A percentile compares a stretch with the other conserved stretches of the same genome.
Evolutionary conservation across 2,797 vertebrate species (phyloP).

Genomic region (Acipenser transmontanus): DNA sequence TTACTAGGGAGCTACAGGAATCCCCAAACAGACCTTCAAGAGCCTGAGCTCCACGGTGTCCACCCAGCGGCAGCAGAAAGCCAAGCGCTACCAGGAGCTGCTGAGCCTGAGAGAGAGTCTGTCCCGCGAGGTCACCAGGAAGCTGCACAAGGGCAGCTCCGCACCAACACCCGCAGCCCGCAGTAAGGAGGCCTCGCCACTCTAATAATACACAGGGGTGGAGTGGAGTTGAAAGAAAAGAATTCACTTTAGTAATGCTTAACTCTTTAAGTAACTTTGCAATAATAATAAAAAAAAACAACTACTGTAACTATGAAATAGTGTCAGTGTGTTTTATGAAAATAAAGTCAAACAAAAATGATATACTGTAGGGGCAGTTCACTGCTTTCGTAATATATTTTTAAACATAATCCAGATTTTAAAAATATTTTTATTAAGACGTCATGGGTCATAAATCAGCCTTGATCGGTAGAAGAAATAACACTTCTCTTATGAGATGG

Average conservation of each 20-base stretch:
- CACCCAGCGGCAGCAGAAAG: slow-evolving; percentile 41
- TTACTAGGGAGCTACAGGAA: slow-evolving; percentile 46
- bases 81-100: slow-evolving; percentile 36
- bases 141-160: slow-evolving; percentile 21
- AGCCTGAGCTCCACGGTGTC: slow-evolving; percentile 36
- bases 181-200: slow-evolving; percentile 19
- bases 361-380: no score
- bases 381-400: no score
- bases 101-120: slow-evolving; percentile 35
- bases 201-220: neutral
- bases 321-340: no score
- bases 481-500: no score
- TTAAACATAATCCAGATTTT: no score
- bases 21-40: slow-evolving; percentile 35
- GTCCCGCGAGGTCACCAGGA: slow-evolving; percentile 23
- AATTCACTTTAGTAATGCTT: no score
- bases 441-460: no score
- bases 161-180: slow-evolving; percentile 11
- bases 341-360: no score
- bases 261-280: no score
- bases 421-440: no score
- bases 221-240: neutral
- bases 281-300: no score
- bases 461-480: neutral
- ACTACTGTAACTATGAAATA: no score